phyloP scores from a whole-genome alignment of 1,140 invertebrate species.

The Cyrtorhinus lividipennis region DNA sequence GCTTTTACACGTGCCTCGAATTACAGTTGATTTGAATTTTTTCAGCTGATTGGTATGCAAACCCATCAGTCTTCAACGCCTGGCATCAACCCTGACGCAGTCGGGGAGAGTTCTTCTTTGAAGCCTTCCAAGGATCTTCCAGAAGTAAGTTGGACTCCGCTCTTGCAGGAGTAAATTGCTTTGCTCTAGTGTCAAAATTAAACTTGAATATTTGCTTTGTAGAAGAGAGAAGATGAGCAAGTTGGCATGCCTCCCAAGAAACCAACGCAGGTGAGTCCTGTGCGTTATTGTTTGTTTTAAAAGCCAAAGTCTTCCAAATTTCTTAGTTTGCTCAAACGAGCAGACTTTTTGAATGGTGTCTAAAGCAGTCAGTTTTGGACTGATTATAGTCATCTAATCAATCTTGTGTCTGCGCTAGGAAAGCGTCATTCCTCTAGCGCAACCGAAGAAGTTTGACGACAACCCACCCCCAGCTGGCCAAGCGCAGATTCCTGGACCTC shows the following conservation, averaged over 20 bases:
- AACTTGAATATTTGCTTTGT: background rate
- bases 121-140: background rate
- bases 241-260: background rate
- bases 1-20: too few species aligned
- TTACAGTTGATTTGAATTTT: too few species aligned
- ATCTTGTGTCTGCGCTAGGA: too few species aligned
- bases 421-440: background rate
- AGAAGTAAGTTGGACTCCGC: background rate
- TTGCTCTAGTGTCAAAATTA: background rate
- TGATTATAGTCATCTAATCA: too few species aligned
- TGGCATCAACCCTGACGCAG: background rate
- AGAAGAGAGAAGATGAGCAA: background rate
- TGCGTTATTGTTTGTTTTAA: too few species aligned
- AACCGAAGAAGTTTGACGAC: constrained; percentile 1
- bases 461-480: background rate
- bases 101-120: background rate
- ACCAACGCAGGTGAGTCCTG: background rate
- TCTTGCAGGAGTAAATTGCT: background rate
- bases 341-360: too few species aligned
- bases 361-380: too few species aligned
- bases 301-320: too few species aligned
- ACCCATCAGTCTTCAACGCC: background rate
- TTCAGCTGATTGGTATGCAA: background rate
- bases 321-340: too few species aligned
- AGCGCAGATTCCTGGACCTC: background rate